Evolutionary conservation across 23 tunicate genomes (phyloP), one percentile per base, ranked within the genome.

Genomic region (Ciona savignyi): DNA sequence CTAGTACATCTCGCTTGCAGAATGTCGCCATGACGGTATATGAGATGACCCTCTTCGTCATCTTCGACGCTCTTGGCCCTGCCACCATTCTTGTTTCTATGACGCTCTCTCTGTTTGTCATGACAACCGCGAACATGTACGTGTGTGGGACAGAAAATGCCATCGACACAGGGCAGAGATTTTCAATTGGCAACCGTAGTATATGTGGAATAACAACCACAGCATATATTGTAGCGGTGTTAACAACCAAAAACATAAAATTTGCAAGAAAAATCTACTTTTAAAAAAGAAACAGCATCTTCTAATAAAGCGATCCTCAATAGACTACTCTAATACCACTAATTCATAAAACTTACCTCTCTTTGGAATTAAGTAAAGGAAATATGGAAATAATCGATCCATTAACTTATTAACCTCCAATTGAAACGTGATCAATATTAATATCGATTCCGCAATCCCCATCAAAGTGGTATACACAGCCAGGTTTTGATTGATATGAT

Each of bases 11-110:
- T 91, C 86, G 87, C 88, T 84, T 91, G 97, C 28, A 91, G 97
- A 82, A 83, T 77, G 91, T 91, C 97, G 91, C 97, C 97, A 84
- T 78, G 83, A 1, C 82, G 91, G 81, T 91, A 91, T 71, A 91
- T 85, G 76, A 91, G 86, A 80, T 91, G 97, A 71, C 97, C 97
- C 71, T 91, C 97, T 62, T 91, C 97, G 86, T 91, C 97, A 85
- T 91, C 97, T 68, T 85, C 76, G n/a, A 91, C 81, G 65, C 86
- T 85, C 86, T 91, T 85, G 78, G 85, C 96, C 96, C 87, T 88
- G 65, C 29, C 65, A 78, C 79, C 89, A 66, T 89, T 89, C 96
- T 89, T 89, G 85, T 67, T 79, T 78, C 96, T 88, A 82, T 88
- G 95, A 11, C 81, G 96, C 33, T 88, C 96, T 82, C 72, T 88